phyloP scores from a whole-genome alignment of 2,888 invertebrate genomes.

The Pseudococcus viburni region DNA sequence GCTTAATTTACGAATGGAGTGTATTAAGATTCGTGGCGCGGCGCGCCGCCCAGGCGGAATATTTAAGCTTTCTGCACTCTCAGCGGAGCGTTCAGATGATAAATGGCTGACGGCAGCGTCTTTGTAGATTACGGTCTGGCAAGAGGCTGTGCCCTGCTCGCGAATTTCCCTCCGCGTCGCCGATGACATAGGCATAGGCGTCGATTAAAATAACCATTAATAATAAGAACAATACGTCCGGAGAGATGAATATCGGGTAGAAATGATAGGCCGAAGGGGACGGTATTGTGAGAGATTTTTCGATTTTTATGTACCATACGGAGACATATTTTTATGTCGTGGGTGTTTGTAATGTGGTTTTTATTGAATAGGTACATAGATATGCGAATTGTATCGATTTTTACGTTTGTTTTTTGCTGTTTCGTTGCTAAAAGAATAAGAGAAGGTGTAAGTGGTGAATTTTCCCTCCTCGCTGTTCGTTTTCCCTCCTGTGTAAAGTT shows the following conservation, averaged over 20 bases:
- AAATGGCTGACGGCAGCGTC: not conserved
- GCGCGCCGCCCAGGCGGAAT: not conserved
- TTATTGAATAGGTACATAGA: not conserved
- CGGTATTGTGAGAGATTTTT: not conserved
- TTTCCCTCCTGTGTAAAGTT: not conserved
- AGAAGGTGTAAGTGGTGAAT: not conserved
- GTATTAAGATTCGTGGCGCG: not conserved
- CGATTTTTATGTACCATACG: not conserved
- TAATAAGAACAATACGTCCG: conserved; percentile 26
- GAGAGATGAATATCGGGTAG: not conserved
- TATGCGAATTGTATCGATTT: conserved; percentile 32
- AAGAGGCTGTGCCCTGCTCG: not conserved
- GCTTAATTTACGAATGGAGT: conserved; percentile 11
- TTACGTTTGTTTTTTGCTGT: not conserved
- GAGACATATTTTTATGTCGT: not conserved
- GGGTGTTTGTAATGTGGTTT: not conserved
- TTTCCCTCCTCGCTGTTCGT: not conserved
- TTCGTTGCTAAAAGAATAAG: not conserved
- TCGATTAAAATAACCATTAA: conserved; percentile 36
- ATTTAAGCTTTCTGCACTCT: not conserved
- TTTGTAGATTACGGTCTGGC: not conserved
- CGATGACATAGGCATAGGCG: not conserved
- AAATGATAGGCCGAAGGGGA: not conserved
- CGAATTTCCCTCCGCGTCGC: not conserved
- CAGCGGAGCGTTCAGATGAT: not conserved